Evolutionary conservation across 1,140 invertebrate genomes (phyloP), one percentile per base, ranked within the genome.

Genomic region (Conus betulinus): DNA sequence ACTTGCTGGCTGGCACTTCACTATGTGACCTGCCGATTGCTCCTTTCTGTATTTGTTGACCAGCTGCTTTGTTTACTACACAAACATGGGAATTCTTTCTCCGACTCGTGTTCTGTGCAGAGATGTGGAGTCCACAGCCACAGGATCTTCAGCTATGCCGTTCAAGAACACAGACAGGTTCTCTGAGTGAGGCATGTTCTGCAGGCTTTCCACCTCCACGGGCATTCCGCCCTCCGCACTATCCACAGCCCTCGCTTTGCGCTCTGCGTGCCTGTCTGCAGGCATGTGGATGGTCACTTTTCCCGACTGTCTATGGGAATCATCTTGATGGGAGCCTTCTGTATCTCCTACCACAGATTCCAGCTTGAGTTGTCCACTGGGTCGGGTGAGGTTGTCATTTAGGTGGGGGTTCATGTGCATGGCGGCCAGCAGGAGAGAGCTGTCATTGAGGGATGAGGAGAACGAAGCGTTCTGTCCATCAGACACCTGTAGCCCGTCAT

Each of bases 381-480:
- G 13, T 51, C 15, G 10, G 4, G 20, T 5, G 7, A 53, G 39
- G 23, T 53, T 23, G 17, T 71, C 67, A 63, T 63, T 4, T 23
- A 71, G 11, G 67, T 71, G 67, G 11, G 67, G 67, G 39, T 81
- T 81, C 39, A 53, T 53, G 39, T 53, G 27, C 7, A 10, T 15
- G 5, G 67, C 52, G 6, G 71, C 85, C 51, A 78, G 55, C 52
- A 78, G 53, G n/a, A 85, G 52, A 10, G 53, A 87, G 52, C 85
- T 87, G 52, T 87, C 85, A 57, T 87, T 87, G 13, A 87, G 52
- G 11, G 85, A 78, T 25, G 71, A 15, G 67, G 84, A 86, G 51
- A 86, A 86, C 23, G 84, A 67, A 52, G 84, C 51, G 13, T 6
- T 20, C 27, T 81, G 39, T 5, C 20, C 39, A 7, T 20, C 17